Evolutionary conservation across 2,797 vertebrate genomes (phyloP), one percentile per base, ranked within the genome.

Genomic region (Acanthornis magna): DNA sequence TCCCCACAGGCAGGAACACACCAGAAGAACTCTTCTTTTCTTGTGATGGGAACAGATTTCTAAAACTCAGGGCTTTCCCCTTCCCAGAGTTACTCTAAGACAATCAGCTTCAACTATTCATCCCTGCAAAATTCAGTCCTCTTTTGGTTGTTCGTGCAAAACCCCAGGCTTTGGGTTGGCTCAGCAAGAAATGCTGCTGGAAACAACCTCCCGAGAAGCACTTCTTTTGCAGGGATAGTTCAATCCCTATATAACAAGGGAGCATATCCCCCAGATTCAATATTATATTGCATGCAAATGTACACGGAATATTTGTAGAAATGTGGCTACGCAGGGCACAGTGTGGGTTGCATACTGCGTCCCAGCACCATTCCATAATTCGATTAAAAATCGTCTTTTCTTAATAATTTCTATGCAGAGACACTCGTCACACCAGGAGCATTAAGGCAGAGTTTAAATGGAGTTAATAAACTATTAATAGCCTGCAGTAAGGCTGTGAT

Each of bases 381-480:
- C 7, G 1, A 92, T 73, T 55, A 55, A 81, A 90, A 88, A 66
- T 3, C 1, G 1, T 40, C 70, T 88, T 84, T 87, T 54, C 86
- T 66, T 61, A 38, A 47, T 58, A 55, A 95, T 87, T 96, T 79
- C 83, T 53, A 55, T 0, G 3, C 70, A 61, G 65, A 89, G 63
- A 40, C 62, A 16, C 83, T 93, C 42, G 74, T 60, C 80, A 85
- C 78, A 71, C 60, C 8, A 32, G 77, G 74, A 82, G 60, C 70
- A 42, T 66, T 93, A 84, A 78, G n/a, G 43, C 34, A 70, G 85
- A 91, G 91, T 95, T 93, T 89, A 91, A 91, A 79, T 9, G 30
- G 80, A 95, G 86, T 91, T 95, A 86, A 94, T 95, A 90, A 96
- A 95, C 80, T 87, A 90, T 89, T 90, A 87, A 90, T 53, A 88